Evolutionary conservation across 2,113 vertebrate genomes (phyloP).

Genomic region (Bubo bubo): DNA sequence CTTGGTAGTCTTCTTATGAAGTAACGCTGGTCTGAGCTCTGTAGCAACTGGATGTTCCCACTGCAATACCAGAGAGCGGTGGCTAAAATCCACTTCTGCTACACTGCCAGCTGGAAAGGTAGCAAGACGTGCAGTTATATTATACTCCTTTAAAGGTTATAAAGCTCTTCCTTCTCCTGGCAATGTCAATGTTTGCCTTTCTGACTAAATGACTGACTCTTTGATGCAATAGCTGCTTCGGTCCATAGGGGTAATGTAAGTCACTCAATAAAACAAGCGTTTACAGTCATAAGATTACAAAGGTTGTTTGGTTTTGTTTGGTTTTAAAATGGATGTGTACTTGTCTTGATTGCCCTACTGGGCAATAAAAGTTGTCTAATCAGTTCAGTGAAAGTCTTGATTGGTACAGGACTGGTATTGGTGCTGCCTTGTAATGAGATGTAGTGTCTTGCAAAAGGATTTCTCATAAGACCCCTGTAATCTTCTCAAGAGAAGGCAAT

Average conservation of each 20-base stretch:
- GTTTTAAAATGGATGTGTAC: not conserved
- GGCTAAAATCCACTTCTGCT: conserved; percentile 30
- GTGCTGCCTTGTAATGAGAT: not conserved
- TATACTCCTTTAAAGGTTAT: conserved; percentile 32
- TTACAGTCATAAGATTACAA: conserved; percentile 28
- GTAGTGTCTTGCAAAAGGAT: not conserved
- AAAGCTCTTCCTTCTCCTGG: conserved; percentile 50
- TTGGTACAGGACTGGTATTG: not conserved
- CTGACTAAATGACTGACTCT: conserved; percentile 32
- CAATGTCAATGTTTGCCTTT: conserved; percentile 64
- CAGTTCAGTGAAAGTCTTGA: not conserved
- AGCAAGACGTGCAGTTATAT: conserved; percentile 14
- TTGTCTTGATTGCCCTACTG: conserved; percentile 1
- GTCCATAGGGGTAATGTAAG: conserved; percentile 29
- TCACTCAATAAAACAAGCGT: conserved; percentile 65
- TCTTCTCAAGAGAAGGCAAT: not conserved
- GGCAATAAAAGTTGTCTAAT: conserved; percentile 11
- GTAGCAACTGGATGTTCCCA: not conserved
- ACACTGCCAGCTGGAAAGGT: conserved; percentile 9
- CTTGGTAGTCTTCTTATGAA: not conserved
- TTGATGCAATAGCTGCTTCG: conserved; percentile 12
- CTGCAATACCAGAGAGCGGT: not conserved
- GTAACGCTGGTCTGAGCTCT: not conserved
- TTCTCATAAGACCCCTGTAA: not conserved
- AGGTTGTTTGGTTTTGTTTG: conserved; percentile 30